A percentile compares a stretch with the other conserved stretches of the same genome.
These are phyloP conservation scores for Antennarius striatus DNA, from an alignment of 2,113 vertebrate genomes.

Conservation along the genomic window DNA sequence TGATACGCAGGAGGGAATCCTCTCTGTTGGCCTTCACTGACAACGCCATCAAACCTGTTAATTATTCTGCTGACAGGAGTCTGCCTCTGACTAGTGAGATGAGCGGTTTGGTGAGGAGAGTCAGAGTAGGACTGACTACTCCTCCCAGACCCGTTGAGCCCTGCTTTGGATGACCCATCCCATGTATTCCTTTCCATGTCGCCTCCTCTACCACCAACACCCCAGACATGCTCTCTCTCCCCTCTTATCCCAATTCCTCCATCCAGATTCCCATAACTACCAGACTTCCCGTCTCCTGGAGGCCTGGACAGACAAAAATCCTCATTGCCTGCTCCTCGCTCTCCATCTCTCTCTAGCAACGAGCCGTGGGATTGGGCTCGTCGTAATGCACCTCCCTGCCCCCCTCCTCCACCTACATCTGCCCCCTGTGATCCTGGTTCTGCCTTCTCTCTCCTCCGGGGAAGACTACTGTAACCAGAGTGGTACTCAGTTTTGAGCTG, in stretches of 20 bases:
- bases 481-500: conserved; percentile 69
- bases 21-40: conserved; percentile 64
- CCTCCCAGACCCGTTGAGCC: conserved; percentile 56
- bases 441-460: conserved; percentile 51
- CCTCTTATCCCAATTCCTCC: conserved; percentile 47
- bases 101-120: conserved; percentile 33
- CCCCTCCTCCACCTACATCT: conserved; percentile 44
- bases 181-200: conserved; percentile 38
- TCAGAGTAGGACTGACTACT: conserved; percentile 21
- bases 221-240: conserved; percentile 41
- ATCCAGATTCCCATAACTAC: conserved; percentile 68
- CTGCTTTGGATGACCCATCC: conserved; percentile 37
- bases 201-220: conserved; percentile 28
- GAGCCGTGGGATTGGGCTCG: conserved; percentile 89
- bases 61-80: conserved; percentile 81
- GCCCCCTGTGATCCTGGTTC: conserved; percentile 35
- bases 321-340: conserved; percentile 34
- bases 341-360: conserved; percentile 74
- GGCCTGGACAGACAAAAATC: conserved; percentile 71
- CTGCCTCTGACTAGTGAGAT: conserved; percentile 63
- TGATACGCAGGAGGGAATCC: conserved; percentile 72
- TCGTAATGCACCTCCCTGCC: conserved; percentile 71
- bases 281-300: conserved; percentile 79
- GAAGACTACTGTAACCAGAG: conserved; percentile 74
- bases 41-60: conserved; percentile 78